phyloP scores from a whole-genome alignment of 2,888 invertebrate genomes.

The Hemistola chrysoprasaria region DNA sequence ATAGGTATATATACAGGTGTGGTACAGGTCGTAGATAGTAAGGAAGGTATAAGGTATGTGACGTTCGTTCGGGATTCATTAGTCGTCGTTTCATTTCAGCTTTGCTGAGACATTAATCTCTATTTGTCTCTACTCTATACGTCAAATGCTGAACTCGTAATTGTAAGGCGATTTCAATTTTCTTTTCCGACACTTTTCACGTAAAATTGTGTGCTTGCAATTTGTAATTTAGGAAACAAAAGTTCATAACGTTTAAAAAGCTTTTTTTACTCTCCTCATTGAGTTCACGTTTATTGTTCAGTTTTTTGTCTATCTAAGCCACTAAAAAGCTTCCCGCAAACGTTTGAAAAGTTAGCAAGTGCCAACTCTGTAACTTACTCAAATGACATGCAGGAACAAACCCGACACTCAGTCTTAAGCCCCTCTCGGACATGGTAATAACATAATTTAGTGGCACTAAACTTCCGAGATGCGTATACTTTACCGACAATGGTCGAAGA shows the following conservation, averaged over 20 bases:
- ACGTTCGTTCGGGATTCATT: slow-evolving; percentile 47
- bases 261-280: too few relatives aligned
- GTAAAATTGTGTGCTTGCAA: not conserved
- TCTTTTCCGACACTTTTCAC: slow-evolving; percentile 7
- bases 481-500: slow-evolving; percentile 30
- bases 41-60: slow-evolving; percentile 19
- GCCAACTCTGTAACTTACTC: slow-evolving; percentile 9
- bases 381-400: slow-evolving; percentile 34
- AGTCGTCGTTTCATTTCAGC: slow-evolving; percentile 46
- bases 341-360: too few relatives aligned
- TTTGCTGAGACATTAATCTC: slow-evolving; percentile 32
- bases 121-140: slow-evolving; percentile 24
- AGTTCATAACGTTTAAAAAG: too few relatives aligned
- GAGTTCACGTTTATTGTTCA: too few relatives aligned
- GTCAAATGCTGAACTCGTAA: slow-evolving; percentile 21
- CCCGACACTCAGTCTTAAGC: slow-evolving; percentile 32
- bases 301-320: too few relatives aligned
- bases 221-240: too few relatives aligned
- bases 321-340: too few relatives aligned
- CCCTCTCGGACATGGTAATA: slow-evolving; percentile 27
- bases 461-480: slow-evolving; percentile 28
- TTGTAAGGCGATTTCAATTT: slow-evolving; percentile 21
- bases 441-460: slow-evolving; percentile 33
- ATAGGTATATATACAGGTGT: too few relatives aligned
- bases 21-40: slow-evolving; percentile 2